Base-by-base conservation (phyloP, 2,113 vertebrate genomes). In the Hemicordylus capensis region DNA sequence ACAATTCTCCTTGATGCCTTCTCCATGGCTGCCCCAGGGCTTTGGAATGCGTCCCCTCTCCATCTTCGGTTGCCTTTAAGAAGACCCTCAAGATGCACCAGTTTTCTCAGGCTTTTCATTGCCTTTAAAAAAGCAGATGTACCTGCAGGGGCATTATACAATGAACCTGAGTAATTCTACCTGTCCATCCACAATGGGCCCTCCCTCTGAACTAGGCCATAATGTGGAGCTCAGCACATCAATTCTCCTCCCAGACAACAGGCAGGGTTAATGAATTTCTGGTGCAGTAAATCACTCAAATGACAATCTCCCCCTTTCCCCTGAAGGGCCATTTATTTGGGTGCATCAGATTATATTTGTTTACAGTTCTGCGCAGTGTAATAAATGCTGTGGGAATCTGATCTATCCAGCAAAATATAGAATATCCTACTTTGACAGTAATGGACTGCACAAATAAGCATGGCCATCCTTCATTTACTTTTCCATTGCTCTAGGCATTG, bases 301-400 rank as follows among this genome's bases (percentile, higher is more conserved):
- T 34, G 39, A 78, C 12, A 70, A 78, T 10, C 9, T 34, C 39
- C 7, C 5, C 44, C 78, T 24, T 54, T 20, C 67, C 24, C n/a
- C 70, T 56, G 76, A 79, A 85, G 67, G 58, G 14, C n/a, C 39
- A 80, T 80, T 28, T 73, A 46, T 79, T 80, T 72, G 42, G 42
- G 73, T 85, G 56, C 17, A 85, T 70, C 51, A 77, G 20, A 69
- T 85, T 85, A 64, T 80, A 73, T 85, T 80, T 80, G 37, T 42
- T 77, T 19, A 51, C 56, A 80, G 56, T 72, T 73, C 69, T 73
- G n/a, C 44, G 58, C n/a, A 22, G 56, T 58, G 42, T 66, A 78
- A 85, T 70, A 69, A 78, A 6, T 7, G 46, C n/a, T 46, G 24
- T 44, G 66, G 39, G 31, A 39, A 61, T 70, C 48, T 73, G 58